phyloP scores from a whole-genome alignment of 2,888 invertebrate species.

The Heliconius ismenius region DNA sequence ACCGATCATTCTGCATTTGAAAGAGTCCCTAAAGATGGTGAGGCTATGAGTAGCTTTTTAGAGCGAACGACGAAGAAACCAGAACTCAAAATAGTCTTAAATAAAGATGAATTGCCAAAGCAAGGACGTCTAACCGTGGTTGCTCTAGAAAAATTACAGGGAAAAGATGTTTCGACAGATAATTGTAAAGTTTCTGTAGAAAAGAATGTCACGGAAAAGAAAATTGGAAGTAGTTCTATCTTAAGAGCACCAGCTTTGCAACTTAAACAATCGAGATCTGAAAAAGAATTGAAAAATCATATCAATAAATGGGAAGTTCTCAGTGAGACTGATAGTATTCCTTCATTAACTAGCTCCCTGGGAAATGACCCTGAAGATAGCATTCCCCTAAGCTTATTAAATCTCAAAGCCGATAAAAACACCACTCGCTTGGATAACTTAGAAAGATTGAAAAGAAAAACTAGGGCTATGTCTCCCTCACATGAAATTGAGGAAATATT shows the following conservation, averaged over 20 bases:
- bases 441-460: slow-evolving; percentile 79
- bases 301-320: slow-evolving; percentile 82
- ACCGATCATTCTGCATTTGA: slow-evolving; percentile 82
- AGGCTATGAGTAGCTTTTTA: slow-evolving; percentile 85
- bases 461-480: slow-evolving; percentile 82
- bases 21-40: slow-evolving; percentile 86
- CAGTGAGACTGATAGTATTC: slow-evolving; percentile 83
- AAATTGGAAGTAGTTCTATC: slow-evolving; percentile 63
- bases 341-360: slow-evolving; percentile 74
- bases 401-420: slow-evolving; percentile 67
- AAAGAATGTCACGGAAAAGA: slow-evolving; percentile 56
- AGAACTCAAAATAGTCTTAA: slow-evolving; percentile 75
- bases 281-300: slow-evolving; percentile 70
- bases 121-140: slow-evolving; percentile 83
- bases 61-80: slow-evolving; percentile 80
- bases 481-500: slow-evolving; percentile 82
- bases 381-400: slow-evolving; percentile 79
- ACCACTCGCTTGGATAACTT: slow-evolving; percentile 63
- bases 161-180: slow-evolving; percentile 63
- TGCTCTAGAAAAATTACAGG: slow-evolving; percentile 83
- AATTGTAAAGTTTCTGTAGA: slow-evolving; percentile 55
- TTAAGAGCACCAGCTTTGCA: slow-evolving; percentile 73
- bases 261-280: slow-evolving; percentile 68
- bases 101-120: slow-evolving; percentile 77
- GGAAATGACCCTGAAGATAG: slow-evolving; percentile 82